These are phyloP conservation scores for Ctenosaura bakeri DNA, from an alignment of 2,797 vertebrate genomes.

Conservation along the genomic window DNA sequence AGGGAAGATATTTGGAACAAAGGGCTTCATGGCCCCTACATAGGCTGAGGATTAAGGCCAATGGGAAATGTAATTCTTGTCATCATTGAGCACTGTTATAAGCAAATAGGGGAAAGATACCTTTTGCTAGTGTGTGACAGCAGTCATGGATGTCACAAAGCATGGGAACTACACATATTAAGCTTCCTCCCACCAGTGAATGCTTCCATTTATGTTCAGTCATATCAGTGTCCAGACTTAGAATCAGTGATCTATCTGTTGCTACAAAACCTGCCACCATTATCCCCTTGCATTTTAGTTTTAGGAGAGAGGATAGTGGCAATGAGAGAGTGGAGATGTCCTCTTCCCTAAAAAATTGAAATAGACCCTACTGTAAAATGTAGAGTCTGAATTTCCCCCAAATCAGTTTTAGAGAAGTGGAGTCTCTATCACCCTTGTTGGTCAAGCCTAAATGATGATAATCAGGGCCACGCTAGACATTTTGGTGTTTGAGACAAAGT, in stretches of 20 bases:
- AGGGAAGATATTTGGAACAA: not conserved
- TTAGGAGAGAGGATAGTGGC: not conserved
- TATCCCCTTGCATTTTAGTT: not conserved
- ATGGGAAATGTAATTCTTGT: not conserved
- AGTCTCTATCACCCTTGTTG: not conserved
- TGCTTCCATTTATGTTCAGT: not conserved
- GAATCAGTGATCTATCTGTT: not conserved
- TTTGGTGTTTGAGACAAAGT: not conserved
- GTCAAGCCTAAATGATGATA: no score
- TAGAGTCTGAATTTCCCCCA: not conserved
- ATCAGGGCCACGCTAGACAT: not conserved
- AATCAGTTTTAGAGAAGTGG: not conserved
- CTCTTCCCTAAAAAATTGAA: not conserved
- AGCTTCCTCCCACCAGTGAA: not conserved
- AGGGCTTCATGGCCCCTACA: not conserved
- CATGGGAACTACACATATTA: not conserved
- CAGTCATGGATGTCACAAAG: not conserved
- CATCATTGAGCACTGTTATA: not conserved
- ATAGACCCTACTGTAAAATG: not conserved
- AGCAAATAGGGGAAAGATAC: not conserved
- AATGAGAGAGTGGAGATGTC: not conserved
- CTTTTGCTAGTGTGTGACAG: not conserved
- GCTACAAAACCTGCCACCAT: not conserved
- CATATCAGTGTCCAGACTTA: not conserved
- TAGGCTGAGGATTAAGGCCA: not conserved